These are phyloP conservation scores for Cylas formicarius DNA, from an alignment of 1,140 invertebrate species.

Conservation along the genomic window DNA sequence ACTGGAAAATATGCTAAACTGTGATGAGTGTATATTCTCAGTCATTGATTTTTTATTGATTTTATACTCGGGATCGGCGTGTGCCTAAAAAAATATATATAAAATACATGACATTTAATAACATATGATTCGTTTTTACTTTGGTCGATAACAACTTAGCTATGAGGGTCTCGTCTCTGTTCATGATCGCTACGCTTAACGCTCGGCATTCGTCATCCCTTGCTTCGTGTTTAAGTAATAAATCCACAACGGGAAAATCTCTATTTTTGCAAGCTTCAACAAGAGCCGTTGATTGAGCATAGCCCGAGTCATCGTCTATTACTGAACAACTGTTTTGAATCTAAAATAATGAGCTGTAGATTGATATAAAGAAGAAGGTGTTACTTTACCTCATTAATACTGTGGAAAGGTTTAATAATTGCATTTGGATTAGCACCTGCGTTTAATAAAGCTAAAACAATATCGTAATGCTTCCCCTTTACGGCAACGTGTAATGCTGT, in stretches of 20 bases:
- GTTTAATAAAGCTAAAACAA: constrained; percentile 64
- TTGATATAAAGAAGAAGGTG: constrained; percentile 3
- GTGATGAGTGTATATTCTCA: constrained; percentile 51
- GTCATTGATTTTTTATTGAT: constrained; percentile 80
- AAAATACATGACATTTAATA: constrained; percentile 3
- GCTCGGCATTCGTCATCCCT: constrained; percentile 81
- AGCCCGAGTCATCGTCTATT: constrained; percentile 42
- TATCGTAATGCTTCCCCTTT: constrained; percentile 65
- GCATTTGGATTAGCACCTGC: constrained; percentile 68
- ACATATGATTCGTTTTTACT: constrained; percentile 45
- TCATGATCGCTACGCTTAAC: constrained; percentile 60
- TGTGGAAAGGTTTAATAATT: constrained; percentile 48
- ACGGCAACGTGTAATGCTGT: constrained; percentile 75
- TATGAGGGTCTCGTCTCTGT: constrained; percentile 64
- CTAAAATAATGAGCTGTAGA: constrained; percentile 22
- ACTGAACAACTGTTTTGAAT: constrained; percentile 35
- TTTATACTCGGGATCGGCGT: constrained; percentile 78
- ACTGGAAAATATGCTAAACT: constrained; percentile 50
- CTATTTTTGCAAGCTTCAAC: constrained; percentile 66
- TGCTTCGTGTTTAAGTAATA: constrained; percentile 80
- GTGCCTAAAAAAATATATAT: constrained; percentile 46
- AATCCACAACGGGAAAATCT: constrained; percentile 54
- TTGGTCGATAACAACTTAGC: constrained; percentile 72
- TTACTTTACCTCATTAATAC: constrained; percentile 37
- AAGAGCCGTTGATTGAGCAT: constrained; percentile 52